Percentiles rank a stretch among this genome's conserved stretches.
phyloP scores from a whole-genome alignment of 2,888 invertebrate genomes.

The Nyleta sp. region DNA sequence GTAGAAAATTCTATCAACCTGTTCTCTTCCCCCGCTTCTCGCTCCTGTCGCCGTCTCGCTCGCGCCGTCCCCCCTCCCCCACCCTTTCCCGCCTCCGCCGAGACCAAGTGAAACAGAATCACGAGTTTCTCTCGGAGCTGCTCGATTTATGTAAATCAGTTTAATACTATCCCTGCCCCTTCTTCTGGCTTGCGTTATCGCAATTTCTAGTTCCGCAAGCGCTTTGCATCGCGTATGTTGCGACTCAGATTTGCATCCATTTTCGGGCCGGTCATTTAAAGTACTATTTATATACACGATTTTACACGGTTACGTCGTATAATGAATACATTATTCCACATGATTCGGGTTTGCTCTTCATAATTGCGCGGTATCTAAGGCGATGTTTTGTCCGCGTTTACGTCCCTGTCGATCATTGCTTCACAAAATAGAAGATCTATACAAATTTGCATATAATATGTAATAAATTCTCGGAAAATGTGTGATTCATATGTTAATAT shows the following conservation, averaged over 20 bases:
- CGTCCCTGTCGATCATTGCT: too few relatives aligned
- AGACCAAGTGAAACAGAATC: slow-evolving; percentile 64
- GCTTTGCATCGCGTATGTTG: slow-evolving; percentile 65
- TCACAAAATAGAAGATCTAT: too few relatives aligned
- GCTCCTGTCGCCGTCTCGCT: slow-evolving; percentile 23
- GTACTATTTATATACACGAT: slow-evolving; percentile 61
- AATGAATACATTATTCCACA: slow-evolving; percentile 39
- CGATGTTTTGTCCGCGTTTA: too few relatives aligned
- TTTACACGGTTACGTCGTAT: slow-evolving; percentile 47
- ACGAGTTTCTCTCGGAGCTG: slow-evolving; percentile 64
- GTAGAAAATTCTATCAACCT: slow-evolving; percentile 66
- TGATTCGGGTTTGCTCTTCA: slow-evolving; percentile 24
- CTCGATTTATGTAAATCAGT: slow-evolving; percentile 76
- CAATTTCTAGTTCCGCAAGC: slow-evolving; percentile 71
- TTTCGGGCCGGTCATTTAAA: slow-evolving; percentile 70
- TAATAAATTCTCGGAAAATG: too few relatives aligned
- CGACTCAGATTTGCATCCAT: slow-evolving; percentile 73
- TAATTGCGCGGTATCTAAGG: slow-evolving; percentile 11
- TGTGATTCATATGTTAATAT: too few relatives aligned
- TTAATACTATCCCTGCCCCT: slow-evolving; percentile 71
- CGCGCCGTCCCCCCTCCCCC: slow-evolving; percentile 5
- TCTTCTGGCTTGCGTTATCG: slow-evolving; percentile 71
- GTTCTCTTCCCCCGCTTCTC: slow-evolving; percentile 35
- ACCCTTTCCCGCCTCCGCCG: slow-evolving; percentile 35
- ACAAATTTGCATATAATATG: too few relatives aligned